phyloP scores from a whole-genome alignment of 2,888 invertebrate species.

The Drosophila multiciliata region DNA sequence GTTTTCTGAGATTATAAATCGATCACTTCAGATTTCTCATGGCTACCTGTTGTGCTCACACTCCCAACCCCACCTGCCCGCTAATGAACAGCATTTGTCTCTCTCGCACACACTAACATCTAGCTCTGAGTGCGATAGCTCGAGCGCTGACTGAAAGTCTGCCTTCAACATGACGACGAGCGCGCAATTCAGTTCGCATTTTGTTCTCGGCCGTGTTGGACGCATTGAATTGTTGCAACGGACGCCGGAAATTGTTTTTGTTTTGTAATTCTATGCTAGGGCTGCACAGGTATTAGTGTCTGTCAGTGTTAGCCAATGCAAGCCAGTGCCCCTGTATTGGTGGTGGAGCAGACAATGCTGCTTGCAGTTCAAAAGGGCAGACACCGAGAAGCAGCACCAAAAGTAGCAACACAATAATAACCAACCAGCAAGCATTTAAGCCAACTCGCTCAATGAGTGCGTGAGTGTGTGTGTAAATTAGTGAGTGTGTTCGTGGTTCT shows the following conservation, averaged over 20 bases:
- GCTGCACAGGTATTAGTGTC: slow-evolving; percentile 57
- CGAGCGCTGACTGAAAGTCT: slow-evolving; percentile 58
- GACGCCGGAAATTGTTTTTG: slow-evolving; percentile 49
- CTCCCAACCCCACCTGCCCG: slow-evolving; percentile 37
- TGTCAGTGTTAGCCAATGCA: slow-evolving; percentile 67
- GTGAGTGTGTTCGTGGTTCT: slow-evolving; percentile 33
- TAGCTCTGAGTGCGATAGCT: slow-evolving; percentile 48
- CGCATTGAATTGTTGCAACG: slow-evolving; percentile 36
- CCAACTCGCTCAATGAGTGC: slow-evolving; percentile 47
- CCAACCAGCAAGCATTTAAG: slow-evolving; percentile 50
- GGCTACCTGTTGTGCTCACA: slow-evolving; percentile 58
- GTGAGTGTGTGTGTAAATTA: slow-evolving; percentile 23
- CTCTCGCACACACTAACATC: slow-evolving; percentile 33
- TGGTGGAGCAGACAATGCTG: slow-evolving; percentile 59
- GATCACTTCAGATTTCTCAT: slow-evolving; percentile 46
- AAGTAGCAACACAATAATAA: slow-evolving; percentile 44
- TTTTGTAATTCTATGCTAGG: slow-evolving; percentile 55
- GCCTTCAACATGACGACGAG: slow-evolving; percentile 38
- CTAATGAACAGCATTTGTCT: slow-evolving; percentile 48
- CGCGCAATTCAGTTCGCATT: slow-evolving; percentile 71
- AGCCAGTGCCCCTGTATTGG: slow-evolving; percentile 50
- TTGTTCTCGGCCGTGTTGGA: slow-evolving; percentile 74
- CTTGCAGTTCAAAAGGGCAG: slow-evolving; percentile 78
- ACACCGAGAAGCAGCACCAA: slow-evolving; percentile 39
- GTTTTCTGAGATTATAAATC: slow-evolving; percentile 28